Conservation (phyloP, 2,888 invertebrate species). For the Deroplatys truncata region DNA sequence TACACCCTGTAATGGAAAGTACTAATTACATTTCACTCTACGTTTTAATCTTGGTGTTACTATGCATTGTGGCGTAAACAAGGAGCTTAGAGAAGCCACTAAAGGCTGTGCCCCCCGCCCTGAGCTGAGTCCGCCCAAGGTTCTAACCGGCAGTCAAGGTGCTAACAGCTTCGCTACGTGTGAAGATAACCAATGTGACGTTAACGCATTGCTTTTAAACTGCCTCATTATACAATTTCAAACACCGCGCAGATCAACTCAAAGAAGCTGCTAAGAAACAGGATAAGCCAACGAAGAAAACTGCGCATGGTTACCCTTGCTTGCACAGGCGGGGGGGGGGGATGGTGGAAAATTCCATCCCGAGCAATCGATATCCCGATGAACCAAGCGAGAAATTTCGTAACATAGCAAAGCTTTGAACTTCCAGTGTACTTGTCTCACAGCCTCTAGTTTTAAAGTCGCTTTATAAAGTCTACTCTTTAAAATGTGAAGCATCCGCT, state of each 20-base stretch:
- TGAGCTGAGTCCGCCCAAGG: neutral
- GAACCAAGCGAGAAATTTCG: neutral
- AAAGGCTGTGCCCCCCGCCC: no score
- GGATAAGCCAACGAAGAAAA: neutral
- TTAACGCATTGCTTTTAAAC: neutral
- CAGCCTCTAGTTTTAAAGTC: neutral
- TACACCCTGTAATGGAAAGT: no score
- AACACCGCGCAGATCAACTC: neutral
- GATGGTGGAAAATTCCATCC: neutral
- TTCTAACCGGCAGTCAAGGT: neutral
- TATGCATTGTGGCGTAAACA: no score
- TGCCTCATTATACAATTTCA: neutral
- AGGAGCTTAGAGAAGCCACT: neutral
- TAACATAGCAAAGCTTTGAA: neutral
- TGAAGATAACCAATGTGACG: neutral
- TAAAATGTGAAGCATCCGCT: neutral
- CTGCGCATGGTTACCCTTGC: neutral
- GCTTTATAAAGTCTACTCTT: neutral
- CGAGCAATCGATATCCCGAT: neutral
- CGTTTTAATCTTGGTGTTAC: no score
- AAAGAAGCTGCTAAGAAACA: neutral
- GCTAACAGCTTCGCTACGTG: neutral
- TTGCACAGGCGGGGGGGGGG: no score
- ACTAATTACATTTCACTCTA: no score
- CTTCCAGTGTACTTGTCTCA: neutral